Conservation (phyloP, 2,888 invertebrate genomes). For the Heteromyza rotundicornis region DNA sequence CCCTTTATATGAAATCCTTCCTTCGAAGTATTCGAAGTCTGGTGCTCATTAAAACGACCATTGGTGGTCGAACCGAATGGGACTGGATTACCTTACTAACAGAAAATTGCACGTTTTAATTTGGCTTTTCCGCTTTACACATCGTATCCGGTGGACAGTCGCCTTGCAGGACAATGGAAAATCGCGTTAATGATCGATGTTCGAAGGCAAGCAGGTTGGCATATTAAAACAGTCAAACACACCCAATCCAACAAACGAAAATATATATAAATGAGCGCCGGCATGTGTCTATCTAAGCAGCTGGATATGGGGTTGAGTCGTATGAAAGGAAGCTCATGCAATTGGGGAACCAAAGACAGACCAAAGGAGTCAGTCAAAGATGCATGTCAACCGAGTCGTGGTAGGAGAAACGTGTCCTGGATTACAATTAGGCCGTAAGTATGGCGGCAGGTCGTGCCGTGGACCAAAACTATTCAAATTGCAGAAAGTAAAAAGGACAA, state of each 20-base stretch:
- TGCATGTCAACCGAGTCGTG: not conserved
- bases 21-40: too few relatives aligned
- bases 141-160: not conserved
- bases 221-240: not conserved
- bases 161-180: not conserved
- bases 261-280: not conserved
- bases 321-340: constrained; percentile 13
- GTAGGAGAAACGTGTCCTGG: constrained; percentile 42
- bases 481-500: not conserved
- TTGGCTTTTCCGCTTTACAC: not conserved
- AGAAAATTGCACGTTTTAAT: constrained; percentile 11
- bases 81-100: not conserved
- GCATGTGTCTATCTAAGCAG: constrained; percentile 10
- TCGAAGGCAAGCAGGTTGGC: not conserved
- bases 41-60: not conserved
- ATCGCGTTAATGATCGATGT: constrained; percentile 18
- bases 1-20: too few relatives aligned
- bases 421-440: constrained; percentile 44
- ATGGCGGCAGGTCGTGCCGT: constrained; percentile 27
- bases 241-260: not conserved
- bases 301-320: too few relatives aligned
- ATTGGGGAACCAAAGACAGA: not conserved
- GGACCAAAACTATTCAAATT: constrained; percentile 16
- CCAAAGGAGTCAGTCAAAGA: not conserved
- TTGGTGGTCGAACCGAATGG: not conserved